Conservation (phyloP, 92 coral and sea anemone genomes). For the Epizoanthus rinbou region DNA sequence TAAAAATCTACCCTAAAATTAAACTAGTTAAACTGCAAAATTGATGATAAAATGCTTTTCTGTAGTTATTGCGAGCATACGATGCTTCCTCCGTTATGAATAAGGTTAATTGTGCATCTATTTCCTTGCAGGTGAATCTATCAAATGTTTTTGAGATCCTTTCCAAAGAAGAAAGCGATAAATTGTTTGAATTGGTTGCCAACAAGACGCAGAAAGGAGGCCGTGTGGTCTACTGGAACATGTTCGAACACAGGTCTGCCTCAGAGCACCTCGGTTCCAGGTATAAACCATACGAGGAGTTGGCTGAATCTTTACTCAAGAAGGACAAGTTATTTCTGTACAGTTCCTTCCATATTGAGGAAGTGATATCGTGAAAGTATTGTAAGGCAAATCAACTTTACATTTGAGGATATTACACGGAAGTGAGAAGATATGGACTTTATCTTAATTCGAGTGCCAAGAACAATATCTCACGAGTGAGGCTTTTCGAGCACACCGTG, state of each 20-base stretch:
- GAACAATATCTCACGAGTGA: no score
- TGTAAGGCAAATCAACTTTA: no score
- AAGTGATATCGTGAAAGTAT: neutral
- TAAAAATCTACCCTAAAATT: no score
- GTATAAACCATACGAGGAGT: neutral
- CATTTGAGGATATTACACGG: no score
- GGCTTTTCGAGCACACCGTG: no score
- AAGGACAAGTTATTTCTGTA: neutral
- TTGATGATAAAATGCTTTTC: no score
- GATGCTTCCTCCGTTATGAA: no score
- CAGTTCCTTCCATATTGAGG: neutral
- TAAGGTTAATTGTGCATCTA: no score
- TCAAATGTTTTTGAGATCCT: neutral
- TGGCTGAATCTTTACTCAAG: neutral
- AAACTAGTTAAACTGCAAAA: no score
- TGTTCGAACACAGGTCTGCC: neutral
- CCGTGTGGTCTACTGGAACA: neutral
- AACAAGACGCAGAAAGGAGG: neutral
- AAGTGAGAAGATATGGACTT: no score
- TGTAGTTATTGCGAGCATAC: no score
- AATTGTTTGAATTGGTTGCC: neutral
- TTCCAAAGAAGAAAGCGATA: neutral
- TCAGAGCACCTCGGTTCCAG: neutral
- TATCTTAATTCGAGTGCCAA: no score
- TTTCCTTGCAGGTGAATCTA: neutral